Base-by-base conservation (phyloP, 2,888 invertebrate species). In the Drosophila nigricruria region DNA sequence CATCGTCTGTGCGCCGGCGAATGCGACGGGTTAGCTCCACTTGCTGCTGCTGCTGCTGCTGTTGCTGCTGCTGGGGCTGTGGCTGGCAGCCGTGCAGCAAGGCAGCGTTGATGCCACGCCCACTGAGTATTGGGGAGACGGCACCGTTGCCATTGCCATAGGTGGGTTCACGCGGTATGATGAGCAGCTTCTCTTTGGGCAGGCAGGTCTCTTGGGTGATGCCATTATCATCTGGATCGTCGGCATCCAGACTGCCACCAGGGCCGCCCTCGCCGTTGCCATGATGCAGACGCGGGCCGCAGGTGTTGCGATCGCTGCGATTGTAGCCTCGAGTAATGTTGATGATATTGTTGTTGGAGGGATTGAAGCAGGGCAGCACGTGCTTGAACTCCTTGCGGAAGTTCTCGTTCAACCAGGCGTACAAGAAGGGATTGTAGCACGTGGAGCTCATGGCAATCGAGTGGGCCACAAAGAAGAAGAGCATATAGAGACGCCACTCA, bases 381-480 rank as follows among this genome's bases (percentile, higher is more conserved):
- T 96, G 95, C 91, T 96, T 97, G 92, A 98, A 98, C 92, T 98
- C 98, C 92, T 98, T 98, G 54, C 98, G 95, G 91, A 98, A 98
- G 73, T 93, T 93, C 74, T 98, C 98, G 93, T 99, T 99, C 94
- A 99, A 96, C 98, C 98, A 99, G 25, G 98, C 98, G 92, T 99
- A 99, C 47, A 99, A 95, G 91, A 99, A 97, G 0, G 98, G 98
- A 92, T 99, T 99, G 94, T 98, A 99, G 92, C 98, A 98, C 0
- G 98, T 98, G 54, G 98, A 98, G 62, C 97, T 97, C 97, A 98
- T 98, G 30, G 98, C 98, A 71, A 98, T 94, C 27, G 97, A 95
- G 92, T 98, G 98, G 1, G 96, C 96, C 67, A 97, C 94, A 93
- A 99, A 97, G 92, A 98, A 99, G 81, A 96, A 94, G n/a, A 98